phyloP scores from a whole-genome alignment of 2,888 invertebrate species.

The Drosophila leonis region DNA sequence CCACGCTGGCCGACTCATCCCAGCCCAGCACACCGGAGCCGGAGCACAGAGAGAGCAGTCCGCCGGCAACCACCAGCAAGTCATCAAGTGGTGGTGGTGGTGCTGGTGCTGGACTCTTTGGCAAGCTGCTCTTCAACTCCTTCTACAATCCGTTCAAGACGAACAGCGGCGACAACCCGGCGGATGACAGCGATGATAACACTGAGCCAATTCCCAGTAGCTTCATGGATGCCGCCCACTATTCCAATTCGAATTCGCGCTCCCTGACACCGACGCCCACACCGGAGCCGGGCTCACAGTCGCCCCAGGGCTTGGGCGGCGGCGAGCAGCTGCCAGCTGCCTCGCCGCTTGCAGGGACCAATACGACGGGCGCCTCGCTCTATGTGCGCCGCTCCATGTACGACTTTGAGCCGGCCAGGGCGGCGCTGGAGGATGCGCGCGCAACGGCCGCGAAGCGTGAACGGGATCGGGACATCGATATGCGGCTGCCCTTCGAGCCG shows the following conservation, averaged over 20 bases:
- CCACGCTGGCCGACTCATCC: neutral
- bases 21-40: constrained; percentile 3
- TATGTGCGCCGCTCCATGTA: constrained; percentile 83
- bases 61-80: neutral
- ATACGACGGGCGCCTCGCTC: constrained; percentile 26
- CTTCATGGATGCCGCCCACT: constrained; percentile 1
- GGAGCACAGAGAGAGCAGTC: neutral
- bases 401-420: constrained; percentile 68
- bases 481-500: constrained; percentile 92
- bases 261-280: constrained; percentile 77
- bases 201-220: neutral
- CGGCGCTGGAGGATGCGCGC: constrained; percentile 42
- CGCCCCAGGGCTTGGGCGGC: constrained; percentile 55
- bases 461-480: constrained; percentile 88
- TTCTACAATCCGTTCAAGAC: constrained; percentile 75
- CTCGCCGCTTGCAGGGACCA: neutral
- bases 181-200: constrained; percentile 34
- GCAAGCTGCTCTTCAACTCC: constrained; percentile 40
- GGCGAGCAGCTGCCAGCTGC: neutral
- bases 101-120: too few species aligned
- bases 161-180: constrained; percentile 31
- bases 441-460: constrained; percentile 23
- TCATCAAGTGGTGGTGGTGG: too few species aligned
- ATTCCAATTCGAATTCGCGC: constrained; percentile 74
- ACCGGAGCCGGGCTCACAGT: constrained; percentile 74